These are phyloP conservation scores for Gasterosteus aculeatus DNA, from an alignment of 2,113 vertebrate species.

Conservation along the genomic window DNA sequence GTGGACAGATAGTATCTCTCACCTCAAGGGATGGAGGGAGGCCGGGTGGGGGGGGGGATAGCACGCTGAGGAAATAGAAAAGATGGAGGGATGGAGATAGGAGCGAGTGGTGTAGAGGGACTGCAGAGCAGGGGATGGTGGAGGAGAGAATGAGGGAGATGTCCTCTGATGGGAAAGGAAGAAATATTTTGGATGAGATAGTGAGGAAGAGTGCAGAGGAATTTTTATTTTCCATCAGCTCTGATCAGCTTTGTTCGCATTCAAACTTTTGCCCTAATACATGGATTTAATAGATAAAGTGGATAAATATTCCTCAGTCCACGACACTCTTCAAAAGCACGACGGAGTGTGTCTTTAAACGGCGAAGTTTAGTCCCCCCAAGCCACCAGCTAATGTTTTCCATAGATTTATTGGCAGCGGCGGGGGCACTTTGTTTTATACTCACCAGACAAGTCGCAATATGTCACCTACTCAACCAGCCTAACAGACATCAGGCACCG, in stretches of 20 bases:
- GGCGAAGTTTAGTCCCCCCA: conserved; percentile 58
- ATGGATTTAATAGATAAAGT: not conserved
- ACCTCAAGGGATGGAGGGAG: conserved; percentile 57
- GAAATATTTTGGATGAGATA: conserved; percentile 3
- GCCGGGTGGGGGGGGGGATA: conserved; percentile 53
- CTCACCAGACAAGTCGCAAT: conserved; percentile 54
- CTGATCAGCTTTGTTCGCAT: conserved; percentile 29
- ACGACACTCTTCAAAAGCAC: conserved; percentile 15
- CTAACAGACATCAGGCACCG: conserved; percentile 34
- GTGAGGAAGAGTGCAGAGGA: not conserved
- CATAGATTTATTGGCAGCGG: conserved; percentile 67
- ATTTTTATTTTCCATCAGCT: not conserved
- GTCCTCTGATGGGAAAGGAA: not conserved
- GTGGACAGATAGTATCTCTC: conserved; percentile 60
- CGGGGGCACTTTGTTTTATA: conserved; percentile 61
- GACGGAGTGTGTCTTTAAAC: conserved; percentile 47
- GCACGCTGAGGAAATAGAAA: conserved; percentile 52
- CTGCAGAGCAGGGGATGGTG: conserved; percentile 1
- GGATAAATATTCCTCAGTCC: conserved; percentile 1
- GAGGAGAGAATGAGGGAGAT: not conserved
- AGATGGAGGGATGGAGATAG: conserved; percentile 62
- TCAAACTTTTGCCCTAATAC: not conserved
- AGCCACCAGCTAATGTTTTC: conserved; percentile 63
- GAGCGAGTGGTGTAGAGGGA: conserved; percentile 33
- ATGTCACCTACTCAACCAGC: conserved; percentile 63